Evolutionary conservation across 2,888 invertebrate species (phyloP).

Genomic region (Entomobrya proxima): DNA sequence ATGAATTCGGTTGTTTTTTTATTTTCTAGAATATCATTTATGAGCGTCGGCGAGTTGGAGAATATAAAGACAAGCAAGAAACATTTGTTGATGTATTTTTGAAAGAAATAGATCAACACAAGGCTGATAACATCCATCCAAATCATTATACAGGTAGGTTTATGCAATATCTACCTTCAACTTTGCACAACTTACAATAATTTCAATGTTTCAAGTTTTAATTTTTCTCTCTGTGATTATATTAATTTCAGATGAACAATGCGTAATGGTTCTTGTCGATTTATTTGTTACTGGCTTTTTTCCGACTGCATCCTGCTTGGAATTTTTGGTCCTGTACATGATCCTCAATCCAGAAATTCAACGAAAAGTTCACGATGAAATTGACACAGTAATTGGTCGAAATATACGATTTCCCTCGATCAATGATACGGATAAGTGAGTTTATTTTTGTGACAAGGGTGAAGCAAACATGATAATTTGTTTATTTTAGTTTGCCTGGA

Average conservation of each 20-base stretch:
- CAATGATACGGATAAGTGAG: constrained; percentile 69
- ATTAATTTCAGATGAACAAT: constrained; percentile 68
- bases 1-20: background rate
- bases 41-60: constrained; percentile 46
- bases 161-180: background rate
- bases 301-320: constrained; percentile 66
- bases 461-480: background rate
- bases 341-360: constrained; percentile 71
- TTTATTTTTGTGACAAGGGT: too few species aligned
- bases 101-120: constrained; percentile 66
- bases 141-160: constrained; percentile 70
- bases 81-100: constrained; percentile 71
- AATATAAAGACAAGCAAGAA: constrained; percentile 66
- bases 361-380: constrained; percentile 69
- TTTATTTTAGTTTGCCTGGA: constrained; percentile 64
- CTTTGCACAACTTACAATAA: background rate
- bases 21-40: constrained; percentile 57
- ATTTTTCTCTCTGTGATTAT: too few species aligned
- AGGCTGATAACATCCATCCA: constrained; percentile 42
- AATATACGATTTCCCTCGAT: constrained; percentile 65
- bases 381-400: constrained; percentile 67
- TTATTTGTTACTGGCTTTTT: constrained; percentile 72
- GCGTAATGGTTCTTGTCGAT: constrained; percentile 68
- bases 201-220: background rate
- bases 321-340: constrained; percentile 71